phyloP scores from a whole-genome alignment of 2,888 invertebrate genomes.

The Odiellus spinosus region DNA sequence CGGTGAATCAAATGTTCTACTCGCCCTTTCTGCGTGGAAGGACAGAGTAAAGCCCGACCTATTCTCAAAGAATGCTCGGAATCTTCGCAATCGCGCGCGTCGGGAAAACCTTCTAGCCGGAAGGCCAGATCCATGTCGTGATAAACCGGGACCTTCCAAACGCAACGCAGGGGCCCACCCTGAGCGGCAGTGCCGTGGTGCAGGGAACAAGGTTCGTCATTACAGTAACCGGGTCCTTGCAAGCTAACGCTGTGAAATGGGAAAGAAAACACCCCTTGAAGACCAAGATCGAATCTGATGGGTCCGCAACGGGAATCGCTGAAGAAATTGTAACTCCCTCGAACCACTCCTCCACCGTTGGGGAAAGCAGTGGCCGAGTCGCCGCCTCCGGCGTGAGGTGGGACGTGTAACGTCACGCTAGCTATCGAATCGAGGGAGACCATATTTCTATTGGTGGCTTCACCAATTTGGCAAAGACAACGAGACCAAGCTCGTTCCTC shows the following conservation, averaged over 20 bases:
- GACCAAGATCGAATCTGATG: slow-evolving; percentile 15
- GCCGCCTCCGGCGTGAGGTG: not conserved
- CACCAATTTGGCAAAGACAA: slow-evolving; percentile 10
- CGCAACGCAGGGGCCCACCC: slow-evolving; percentile 10
- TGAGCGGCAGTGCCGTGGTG: not conserved
- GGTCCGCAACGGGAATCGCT: slow-evolving; percentile 42
- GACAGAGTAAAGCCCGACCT: slow-evolving; percentile 8
- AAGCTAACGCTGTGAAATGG: slow-evolving; percentile 10
- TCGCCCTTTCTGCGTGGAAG: not conserved
- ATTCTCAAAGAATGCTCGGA: slow-evolving; percentile 9
- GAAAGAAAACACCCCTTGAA: slow-evolving; percentile 16
- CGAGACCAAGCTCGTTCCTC: slow-evolving; percentile 6
- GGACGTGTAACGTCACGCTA: slow-evolving; percentile 4
- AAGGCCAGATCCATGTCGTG: slow-evolving; percentile 16
- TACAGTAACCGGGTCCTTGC: no score
- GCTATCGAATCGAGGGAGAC: slow-evolving; percentile 10
- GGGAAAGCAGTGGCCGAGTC: slow-evolving; percentile 7
- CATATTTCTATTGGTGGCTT: slow-evolving; percentile 9
- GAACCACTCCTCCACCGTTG: slow-evolving; percentile 32
- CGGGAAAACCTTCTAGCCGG: slow-evolving; percentile 8
- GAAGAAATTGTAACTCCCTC: slow-evolving; percentile 73
- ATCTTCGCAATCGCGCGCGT: slow-evolving; percentile 5
- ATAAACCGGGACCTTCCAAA: slow-evolving; percentile 14
- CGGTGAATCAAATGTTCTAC: slow-evolving; percentile 9
- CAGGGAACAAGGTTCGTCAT: no score